Evolutionary conservation across 2,113 vertebrate species (phyloP).

Genomic region (Climacteris rufus): DNA sequence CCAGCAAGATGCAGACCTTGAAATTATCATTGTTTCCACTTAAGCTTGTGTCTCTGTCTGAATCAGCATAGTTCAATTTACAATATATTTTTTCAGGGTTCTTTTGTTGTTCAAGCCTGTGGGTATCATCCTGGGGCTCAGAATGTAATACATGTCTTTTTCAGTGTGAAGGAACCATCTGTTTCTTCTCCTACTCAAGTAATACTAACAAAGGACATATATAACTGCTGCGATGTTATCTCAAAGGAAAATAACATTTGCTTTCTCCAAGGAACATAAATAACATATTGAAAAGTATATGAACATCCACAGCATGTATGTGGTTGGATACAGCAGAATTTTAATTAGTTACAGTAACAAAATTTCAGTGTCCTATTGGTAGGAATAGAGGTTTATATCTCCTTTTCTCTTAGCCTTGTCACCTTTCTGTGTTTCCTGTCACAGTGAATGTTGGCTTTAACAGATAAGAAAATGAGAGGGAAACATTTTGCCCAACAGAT

Average conservation of each 20-base stretch:
- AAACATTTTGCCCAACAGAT: not conserved
- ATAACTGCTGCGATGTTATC: conserved; percentile 21
- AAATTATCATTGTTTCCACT: not conserved
- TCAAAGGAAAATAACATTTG: conserved; percentile 56
- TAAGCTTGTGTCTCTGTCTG: not conserved
- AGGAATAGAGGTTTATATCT: not conserved
- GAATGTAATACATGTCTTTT: conserved; percentile 49
- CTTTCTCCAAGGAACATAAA: conserved; percentile 42
- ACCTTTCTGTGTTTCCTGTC: not conserved
- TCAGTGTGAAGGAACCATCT: conserved; percentile 37
- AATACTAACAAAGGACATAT: conserved; percentile 51
- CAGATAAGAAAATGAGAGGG: not conserved
- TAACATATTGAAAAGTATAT: conserved; percentile 61
- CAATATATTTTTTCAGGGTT: not conserved
- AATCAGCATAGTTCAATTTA: not conserved
- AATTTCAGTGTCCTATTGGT: not conserved
- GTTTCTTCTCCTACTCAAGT: conserved; percentile 62
- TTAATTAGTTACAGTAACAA: not conserved
- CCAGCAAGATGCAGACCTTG: not conserved
- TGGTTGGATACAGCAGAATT: not conserved
- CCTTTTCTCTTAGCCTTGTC: not conserved
- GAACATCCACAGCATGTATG: conserved; percentile 13
- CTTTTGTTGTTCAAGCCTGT: not conserved
- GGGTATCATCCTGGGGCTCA: not conserved
- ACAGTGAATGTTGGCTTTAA: not conserved